Evolutionary conservation across 1,140 invertebrate species (phyloP), one percentile per base, ranked within the genome.

Genomic region (Zophobas atratus): DNA sequence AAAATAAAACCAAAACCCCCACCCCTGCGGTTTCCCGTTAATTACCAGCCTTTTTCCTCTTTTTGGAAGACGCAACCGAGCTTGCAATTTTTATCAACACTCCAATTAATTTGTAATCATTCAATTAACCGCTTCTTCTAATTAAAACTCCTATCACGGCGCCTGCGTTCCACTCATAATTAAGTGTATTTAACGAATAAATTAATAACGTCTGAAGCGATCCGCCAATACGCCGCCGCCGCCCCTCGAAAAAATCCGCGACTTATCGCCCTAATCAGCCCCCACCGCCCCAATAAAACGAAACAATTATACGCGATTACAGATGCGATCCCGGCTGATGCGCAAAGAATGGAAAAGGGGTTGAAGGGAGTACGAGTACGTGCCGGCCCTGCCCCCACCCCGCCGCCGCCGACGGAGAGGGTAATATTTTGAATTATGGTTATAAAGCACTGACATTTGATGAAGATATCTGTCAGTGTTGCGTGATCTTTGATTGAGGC

Each of bases 401-500:
- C 48, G 49, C n/a, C 36, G 56, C 51, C 53, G 48, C 67, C 67
- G 71, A 70, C 60, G 71, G 74, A 70, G 73, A 76, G 43, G 41
- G 71, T 70, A 76, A 79, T 81, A 76, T 77, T 79, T 81, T 77
- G 80, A 81, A 80, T 81, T 81, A 81, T 81, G 78, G 78, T 75
- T 80, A 81, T 81, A 81, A 81, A 81, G 74, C 67, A 70, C 76
- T 79, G 76, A 79, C 73, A 79, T 73, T 48, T 76, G 70, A 79
- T 77, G 48, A 77, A 77, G 78, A 79, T 77, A 70, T 77, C 70
- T 75, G 77, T 74, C 74, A 78, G 73, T 75, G 48, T 51, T 53
- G 39, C 39, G 53, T 71, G 35, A 78, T 35, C 71, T 63, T 56
- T 55, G 72, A 55, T 73, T 72, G 79, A 39, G 70, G 57, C 35